Base-by-base conservation (phyloP, 2,888 invertebrate genomes). In the Calliopum simillimum region DNA sequence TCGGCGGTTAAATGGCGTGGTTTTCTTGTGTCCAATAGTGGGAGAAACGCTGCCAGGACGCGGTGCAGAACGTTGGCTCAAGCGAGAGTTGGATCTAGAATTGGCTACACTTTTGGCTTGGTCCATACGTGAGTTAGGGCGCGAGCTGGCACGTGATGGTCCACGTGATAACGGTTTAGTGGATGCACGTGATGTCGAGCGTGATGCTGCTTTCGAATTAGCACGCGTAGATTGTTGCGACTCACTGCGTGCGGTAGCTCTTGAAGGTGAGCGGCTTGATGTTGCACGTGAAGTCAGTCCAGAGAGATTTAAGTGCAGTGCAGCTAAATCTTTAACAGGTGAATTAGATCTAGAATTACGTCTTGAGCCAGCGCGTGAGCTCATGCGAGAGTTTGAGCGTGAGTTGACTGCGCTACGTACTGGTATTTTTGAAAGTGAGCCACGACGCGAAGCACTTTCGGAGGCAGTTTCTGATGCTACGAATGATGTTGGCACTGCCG, bases 401-500 rank as follows among this genome's bases (percentile, higher is more conserved):
- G 79, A 79, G 41, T 72, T 66, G 5, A 49, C 33, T 68, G 72
- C 73, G 46, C 77, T 80, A 3, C 81, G 79, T 1, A 85, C 66
- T 0, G 86, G 86, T 70, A 86, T 86, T 69, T 83, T 83, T 0
- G 86, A 84, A n/a, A 80, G 59, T 0, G 85, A 83, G 21, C 81
- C 82, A 0, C 82, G 77, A 11, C 84, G 78, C 0, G 79, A 74
- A 0, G 78, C 76, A 1, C 75, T 63, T 23, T 79, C 78, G 0
- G 81, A 79, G 0, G 77, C 68, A 0, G 78, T 79, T 5, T 79
- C 80, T 6, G 77, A 80, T 4, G 77, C 73, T 14, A 75, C 71
- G 0, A 76, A 53, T n/a, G 56, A n/a, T 14, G 68, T 16, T 12
- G 68, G 53, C 11, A 23, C 62, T 4, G 76, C 64, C 0, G 82